A percentile compares a stretch with the other conserved stretches of the same genome.
These are phyloP conservation scores for Corythornis cristatus DNA, from an alignment of 2,113 vertebrate genomes.

Conservation along the genomic window DNA sequence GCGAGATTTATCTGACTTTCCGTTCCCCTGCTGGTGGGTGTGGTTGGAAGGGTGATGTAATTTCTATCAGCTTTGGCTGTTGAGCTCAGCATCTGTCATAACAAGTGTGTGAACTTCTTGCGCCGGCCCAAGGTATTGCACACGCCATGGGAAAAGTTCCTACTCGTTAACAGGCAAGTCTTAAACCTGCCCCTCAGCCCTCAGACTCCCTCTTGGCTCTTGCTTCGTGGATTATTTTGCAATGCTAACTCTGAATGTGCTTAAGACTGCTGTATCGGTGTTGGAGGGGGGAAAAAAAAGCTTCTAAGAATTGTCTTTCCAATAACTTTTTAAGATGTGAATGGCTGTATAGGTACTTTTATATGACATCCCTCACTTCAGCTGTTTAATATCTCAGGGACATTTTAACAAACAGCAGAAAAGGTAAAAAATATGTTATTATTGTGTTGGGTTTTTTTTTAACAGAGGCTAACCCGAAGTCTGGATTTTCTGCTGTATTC, in stretches of 20 bases:
- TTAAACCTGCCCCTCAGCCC: background rate
- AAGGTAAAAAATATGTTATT: background rate
- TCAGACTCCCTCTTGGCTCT: background rate
- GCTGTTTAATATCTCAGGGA: background rate
- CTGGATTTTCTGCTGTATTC: background rate
- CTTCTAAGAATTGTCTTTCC: background rate
- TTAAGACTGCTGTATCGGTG: background rate
- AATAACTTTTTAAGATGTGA: background rate
- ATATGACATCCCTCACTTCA: accelerated
- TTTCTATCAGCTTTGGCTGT: background rate
- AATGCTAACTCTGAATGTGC: background rate
- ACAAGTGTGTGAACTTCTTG: background rate
- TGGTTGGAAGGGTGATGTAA: slow-evolving; percentile 39
- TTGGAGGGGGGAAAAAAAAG: background rate
- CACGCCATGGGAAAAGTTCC: background rate
- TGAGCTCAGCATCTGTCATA: slow-evolving; percentile 34
- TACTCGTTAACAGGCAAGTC: background rate
- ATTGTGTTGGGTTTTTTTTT: background rate
- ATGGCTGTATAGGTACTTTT: background rate
- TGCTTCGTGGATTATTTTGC: background rate
- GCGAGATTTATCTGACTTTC: slow-evolving; percentile 40
- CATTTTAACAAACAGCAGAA: accelerated
- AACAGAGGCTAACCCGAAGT: background rate
- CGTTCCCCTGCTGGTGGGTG: slow-evolving; percentile 3
- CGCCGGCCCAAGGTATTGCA: background rate